phyloP scores from a whole-genome alignment of 2,888 invertebrate species.

The Thecophora atra region DNA sequence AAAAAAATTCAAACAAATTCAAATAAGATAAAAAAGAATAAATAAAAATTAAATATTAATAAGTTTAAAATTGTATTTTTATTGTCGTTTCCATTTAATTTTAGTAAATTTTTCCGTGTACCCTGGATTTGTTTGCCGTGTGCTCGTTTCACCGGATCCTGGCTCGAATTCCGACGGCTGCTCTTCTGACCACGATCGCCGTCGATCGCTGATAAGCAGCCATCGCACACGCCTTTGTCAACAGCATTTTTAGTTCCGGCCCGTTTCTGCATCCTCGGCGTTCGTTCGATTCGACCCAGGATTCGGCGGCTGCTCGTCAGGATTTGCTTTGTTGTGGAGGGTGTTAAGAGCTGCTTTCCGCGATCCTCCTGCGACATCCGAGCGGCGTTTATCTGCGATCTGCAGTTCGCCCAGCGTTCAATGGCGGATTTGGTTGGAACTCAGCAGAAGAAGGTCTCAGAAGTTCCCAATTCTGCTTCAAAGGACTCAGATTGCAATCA shows the following conservation, averaged over 20 bases:
- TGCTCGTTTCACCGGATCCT: neutral
- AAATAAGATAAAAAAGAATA: neutral
- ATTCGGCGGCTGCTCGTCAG: neutral
- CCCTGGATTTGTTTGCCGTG: neutral
- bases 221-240: constrained; percentile 35
- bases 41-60: too few relatives aligned
- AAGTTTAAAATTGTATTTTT: too few relatives aligned
- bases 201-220: constrained; percentile 39
- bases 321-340: constrained; percentile 22
- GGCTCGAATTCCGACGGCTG: constrained; percentile 19
- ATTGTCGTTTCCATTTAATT: too few relatives aligned
- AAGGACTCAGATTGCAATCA: constrained; percentile 1
- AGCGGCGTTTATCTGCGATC: constrained; percentile 6
- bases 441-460: too few relatives aligned
- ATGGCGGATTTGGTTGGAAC: constrained; percentile 5
- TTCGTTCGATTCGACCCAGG: neutral
- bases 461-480: too few relatives aligned
- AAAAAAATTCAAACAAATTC: neutral
- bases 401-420: neutral
- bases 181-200: constrained; percentile 38
- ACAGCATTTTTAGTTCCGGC: constrained; percentile 41
- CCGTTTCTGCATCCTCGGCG: constrained; percentile 24
- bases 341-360: constrained; percentile 10
- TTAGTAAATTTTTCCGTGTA: neutral
- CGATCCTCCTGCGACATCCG: constrained; percentile 30